Percentiles rank a stretch among this genome's conserved stretches.
These are phyloP conservation scores for Oncopodura yosiiana DNA, from an alignment of 1,140 invertebrate species.

Conservation along the genomic window DNA sequence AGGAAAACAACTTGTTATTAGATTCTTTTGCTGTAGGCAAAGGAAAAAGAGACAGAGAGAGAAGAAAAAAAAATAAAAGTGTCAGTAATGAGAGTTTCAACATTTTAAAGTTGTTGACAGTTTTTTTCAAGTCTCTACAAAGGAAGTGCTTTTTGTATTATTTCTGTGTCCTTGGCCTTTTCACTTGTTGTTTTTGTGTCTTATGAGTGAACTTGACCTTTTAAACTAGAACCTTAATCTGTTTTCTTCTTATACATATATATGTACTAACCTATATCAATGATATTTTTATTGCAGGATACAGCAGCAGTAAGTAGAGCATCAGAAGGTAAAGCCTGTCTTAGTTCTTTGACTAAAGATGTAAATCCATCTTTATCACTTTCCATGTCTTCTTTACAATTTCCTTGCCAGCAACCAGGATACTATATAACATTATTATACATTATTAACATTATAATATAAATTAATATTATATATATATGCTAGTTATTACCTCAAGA, in stretches of 20 bases:
- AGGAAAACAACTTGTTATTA: background rate
- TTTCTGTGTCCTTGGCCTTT: too few relatives aligned
- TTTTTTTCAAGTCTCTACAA: too few relatives aligned
- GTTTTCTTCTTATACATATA: too few relatives aligned
- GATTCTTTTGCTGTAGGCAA: background rate
- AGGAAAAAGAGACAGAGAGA: background rate
- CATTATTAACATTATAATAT: background rate
- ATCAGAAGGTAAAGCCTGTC: constrained; percentile 47
- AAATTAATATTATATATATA: background rate
- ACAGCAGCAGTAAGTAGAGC: background rate
- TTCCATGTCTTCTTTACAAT: constrained; percentile 38
- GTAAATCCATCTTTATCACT: constrained; percentile 46
- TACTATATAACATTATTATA: background rate
- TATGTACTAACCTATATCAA: background rate
- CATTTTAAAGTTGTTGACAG: too few relatives aligned
- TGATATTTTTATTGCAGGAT: too few relatives aligned
- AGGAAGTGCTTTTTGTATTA: too few relatives aligned
- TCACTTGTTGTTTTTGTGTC: too few relatives aligned
- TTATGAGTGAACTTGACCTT: too few relatives aligned
- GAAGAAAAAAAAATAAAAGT: too few relatives aligned
- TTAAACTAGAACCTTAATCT: too few relatives aligned
- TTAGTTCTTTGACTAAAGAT: constrained; percentile 45
- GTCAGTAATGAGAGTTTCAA: too few relatives aligned
- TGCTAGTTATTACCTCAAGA: background rate
- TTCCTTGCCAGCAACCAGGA: constrained; percentile 2